These are phyloP conservation scores for Melinopterus prodromus DNA, from an alignment of 2,888 invertebrate species.

Conservation along the genomic window DNA sequence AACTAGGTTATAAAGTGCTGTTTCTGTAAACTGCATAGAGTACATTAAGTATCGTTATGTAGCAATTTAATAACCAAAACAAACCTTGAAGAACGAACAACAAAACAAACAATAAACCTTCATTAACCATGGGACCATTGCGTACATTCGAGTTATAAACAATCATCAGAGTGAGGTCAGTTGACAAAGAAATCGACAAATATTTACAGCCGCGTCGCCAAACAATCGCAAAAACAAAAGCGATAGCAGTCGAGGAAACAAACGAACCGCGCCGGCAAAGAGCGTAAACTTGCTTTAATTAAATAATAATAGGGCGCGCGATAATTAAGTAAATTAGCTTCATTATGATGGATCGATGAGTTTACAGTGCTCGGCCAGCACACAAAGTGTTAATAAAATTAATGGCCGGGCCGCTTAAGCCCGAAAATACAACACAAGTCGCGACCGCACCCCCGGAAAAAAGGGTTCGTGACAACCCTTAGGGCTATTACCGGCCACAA, in stretches of 20 bases:
- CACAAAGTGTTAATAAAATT: neutral
- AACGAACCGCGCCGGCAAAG: neutral
- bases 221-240: neutral
- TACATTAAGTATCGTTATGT: no score
- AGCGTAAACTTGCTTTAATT: neutral
- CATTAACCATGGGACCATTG: neutral
- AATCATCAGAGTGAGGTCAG: neutral
- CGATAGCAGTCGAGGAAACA: neutral
- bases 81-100: neutral
- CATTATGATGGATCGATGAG: neutral
- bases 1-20: no score
- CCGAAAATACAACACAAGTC: neutral
- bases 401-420: neutral
- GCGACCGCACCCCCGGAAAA: neutral
- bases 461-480: conserved; percentile 4
- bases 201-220: neutral
- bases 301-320: neutral
- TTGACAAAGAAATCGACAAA: neutral
- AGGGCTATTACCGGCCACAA: neutral
- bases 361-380: neutral
- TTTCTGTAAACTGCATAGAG: no score
- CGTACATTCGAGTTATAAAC: neutral
- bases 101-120: neutral
- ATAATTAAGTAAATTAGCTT: neutral
- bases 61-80: neutral